These are phyloP conservation scores for Chironomus striatipennis DNA, from an alignment of 1,140 invertebrate genomes.

Conservation along the genomic window DNA sequence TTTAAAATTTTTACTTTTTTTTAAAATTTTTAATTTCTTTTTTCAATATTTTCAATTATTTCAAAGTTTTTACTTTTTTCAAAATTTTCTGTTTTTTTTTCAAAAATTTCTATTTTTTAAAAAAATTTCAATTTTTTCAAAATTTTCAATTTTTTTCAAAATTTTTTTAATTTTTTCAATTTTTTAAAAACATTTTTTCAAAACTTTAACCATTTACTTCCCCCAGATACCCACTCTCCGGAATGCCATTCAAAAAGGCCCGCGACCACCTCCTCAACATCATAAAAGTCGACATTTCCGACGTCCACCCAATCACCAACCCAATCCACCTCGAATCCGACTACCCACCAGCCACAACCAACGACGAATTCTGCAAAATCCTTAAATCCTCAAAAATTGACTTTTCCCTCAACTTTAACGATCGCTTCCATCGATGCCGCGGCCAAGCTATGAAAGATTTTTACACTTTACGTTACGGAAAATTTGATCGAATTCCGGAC, in stretches of 20 bases:
- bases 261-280: not conserved
- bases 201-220: not conserved
- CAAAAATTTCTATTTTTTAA: no score
- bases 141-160: no score
- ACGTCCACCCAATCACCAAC: not conserved
- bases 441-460: constrained; percentile 63
- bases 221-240: not conserved
- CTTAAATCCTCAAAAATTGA: not conserved
- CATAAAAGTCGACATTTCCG: not conserved
- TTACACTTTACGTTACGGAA: constrained; percentile 45
- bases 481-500: constrained; percentile 55
- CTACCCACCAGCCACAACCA: not conserved
- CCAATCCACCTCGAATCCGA: not conserved
- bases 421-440: constrained; percentile 55
- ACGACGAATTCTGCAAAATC: not conserved
- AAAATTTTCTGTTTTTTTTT: no score
- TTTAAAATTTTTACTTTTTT: no score
- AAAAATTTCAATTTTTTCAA: no score
- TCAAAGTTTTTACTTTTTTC: no score
- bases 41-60: no score
- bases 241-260: no score
- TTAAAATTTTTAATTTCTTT: no score
- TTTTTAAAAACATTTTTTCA: no score
- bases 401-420: constrained; percentile 28
- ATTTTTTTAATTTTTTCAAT: no score